Conservation (phyloP, 2,797 vertebrate genomes). For the Aldrovandia affinis region DNA sequence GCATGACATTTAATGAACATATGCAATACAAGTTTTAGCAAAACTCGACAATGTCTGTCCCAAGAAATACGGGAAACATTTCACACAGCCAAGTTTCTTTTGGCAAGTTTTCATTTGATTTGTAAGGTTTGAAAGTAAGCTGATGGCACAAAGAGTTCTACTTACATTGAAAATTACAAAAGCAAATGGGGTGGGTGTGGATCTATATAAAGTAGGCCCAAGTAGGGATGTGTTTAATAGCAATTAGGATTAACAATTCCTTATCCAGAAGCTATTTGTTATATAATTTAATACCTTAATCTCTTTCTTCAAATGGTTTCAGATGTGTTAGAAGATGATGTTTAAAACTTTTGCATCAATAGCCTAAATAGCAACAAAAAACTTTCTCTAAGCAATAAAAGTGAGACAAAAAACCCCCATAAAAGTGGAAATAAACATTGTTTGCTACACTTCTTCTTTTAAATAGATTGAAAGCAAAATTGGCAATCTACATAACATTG, state of each 20-base stretch:
- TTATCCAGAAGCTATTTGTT: background rate
- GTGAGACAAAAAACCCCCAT: too few species aligned
- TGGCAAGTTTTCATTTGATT: too few species aligned
- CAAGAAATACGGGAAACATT: too few species aligned
- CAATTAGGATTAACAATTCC: background rate
- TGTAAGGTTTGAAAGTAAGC: too few species aligned
- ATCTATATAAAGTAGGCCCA: background rate
- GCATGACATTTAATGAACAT: too few species aligned
- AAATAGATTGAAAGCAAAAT: conserved; percentile 29
- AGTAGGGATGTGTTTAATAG: background rate
- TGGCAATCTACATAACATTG: conserved; percentile 26
- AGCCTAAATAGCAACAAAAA: background rate
- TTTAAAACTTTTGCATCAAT: background rate
- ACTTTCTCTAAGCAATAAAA: conserved; percentile 7
- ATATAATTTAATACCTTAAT: background rate
- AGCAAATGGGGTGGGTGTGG: too few species aligned
- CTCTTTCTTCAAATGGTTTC: background rate
- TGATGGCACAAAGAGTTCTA: too few species aligned
- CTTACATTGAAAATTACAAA: too few species aligned
- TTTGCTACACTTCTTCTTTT: background rate
- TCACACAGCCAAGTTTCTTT: too few species aligned
- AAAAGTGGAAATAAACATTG: background rate
- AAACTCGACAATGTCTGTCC: too few species aligned
- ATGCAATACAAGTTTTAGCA: too few species aligned
- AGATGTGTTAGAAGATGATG: background rate